These are phyloP conservation scores for Megalonaias nervosa DNA, from an alignment of 1,140 invertebrate species.

Conservation along the genomic window DNA sequence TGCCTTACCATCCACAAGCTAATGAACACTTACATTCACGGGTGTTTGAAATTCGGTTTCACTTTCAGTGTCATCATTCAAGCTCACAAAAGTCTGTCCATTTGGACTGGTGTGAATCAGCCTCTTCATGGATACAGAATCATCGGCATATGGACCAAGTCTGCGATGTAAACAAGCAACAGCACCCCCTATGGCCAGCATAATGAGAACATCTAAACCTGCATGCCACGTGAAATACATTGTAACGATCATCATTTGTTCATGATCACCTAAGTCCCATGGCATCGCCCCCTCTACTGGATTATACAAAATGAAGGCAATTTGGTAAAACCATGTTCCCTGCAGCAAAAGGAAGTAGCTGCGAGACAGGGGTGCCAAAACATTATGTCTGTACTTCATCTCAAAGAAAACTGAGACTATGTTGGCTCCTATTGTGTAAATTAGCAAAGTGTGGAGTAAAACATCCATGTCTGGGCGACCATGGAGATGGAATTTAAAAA, in stretches of 20 bases:
- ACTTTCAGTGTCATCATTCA: constrained; percentile 58
- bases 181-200: constrained; percentile 60
- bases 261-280: constrained; percentile 71
- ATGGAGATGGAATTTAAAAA: constrained; percentile 75
- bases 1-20: too few species aligned
- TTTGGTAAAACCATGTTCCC: constrained; percentile 75
- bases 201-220: constrained; percentile 60
- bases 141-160: constrained; percentile 44
- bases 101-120: constrained; percentile 53
- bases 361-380: constrained; percentile 67
- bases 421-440: constrained; percentile 68
- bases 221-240: constrained; percentile 73
- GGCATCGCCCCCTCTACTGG: constrained; percentile 60
- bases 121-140: constrained; percentile 47
- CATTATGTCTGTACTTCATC: constrained; percentile 65
- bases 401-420: constrained; percentile 66
- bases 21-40: too few species aligned
- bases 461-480: constrained; percentile 72
- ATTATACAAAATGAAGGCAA: constrained; percentile 75
- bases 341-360: constrained; percentile 71
- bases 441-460: constrained; percentile 72
- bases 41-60: constrained; percentile 53
- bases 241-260: constrained; percentile 73
- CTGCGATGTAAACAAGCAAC: constrained; percentile 48
- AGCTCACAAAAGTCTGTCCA: constrained; percentile 50